A percentile compares a stretch with the other conserved stretches of the same genome.
phyloP scores from a whole-genome alignment of 2,797 vertebrate species.

The Notoglanidium macrostoma region DNA sequence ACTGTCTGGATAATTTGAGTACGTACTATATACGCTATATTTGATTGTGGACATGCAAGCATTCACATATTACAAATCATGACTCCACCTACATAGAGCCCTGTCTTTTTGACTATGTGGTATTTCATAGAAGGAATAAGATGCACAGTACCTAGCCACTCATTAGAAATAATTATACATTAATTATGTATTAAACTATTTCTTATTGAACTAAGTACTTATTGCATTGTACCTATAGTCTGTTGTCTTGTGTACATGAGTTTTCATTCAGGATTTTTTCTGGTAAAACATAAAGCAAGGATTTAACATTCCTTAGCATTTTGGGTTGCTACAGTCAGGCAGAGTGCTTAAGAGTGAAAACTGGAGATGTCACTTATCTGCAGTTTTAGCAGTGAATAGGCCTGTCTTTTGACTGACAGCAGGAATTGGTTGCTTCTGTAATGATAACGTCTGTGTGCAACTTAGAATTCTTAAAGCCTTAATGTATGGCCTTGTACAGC shows the following conservation, averaged over 20 bases:
- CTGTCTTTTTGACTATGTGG: neutral
- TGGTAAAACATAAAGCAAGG: neutral
- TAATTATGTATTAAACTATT: neutral
- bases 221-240: too few relatives aligned
- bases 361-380: neutral
- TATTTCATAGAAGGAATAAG: neutral
- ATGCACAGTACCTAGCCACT: neutral
- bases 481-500: neutral
- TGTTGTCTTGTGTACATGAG: neutral
- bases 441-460: neutral
- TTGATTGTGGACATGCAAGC: neutral
- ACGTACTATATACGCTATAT: neutral
- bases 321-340: neutral
- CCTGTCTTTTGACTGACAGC: slow-evolving; percentile 13
- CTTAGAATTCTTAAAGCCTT: neutral
- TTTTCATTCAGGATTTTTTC: neutral
- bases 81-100: neutral
- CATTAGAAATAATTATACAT: neutral
- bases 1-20: too few relatives aligned
- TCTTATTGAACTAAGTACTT: too few relatives aligned
- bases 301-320: neutral
- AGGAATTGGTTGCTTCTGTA: slow-evolving; percentile 23
- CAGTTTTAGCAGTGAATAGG: slow-evolving; percentile 6
- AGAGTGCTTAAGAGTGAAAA: neutral
- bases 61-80: neutral